phyloP scores from a whole-genome alignment of 2,888 invertebrate genomes.

The Cantharis lateralis region DNA sequence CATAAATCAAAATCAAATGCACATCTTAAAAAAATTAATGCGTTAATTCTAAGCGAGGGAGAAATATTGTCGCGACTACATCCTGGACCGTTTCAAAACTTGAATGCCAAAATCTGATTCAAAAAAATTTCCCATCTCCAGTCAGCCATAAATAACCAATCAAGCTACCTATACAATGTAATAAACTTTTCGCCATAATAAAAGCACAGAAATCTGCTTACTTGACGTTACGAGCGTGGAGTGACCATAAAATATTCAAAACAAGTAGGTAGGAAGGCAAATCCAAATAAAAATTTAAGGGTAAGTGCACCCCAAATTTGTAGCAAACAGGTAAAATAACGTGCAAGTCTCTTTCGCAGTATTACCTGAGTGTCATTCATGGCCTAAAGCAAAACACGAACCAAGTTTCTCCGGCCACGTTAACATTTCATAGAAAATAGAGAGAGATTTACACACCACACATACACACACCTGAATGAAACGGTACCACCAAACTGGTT shows the following conservation, averaged over 20 bases:
- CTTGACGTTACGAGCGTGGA: not conserved
- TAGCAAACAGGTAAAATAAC: not conserved
- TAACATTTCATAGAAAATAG: not conserved
- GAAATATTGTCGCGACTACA: no score
- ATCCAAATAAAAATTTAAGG: not conserved
- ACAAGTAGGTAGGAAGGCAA: not conserved
- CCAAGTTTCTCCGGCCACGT: conserved; percentile 11
- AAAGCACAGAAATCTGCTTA: not conserved
- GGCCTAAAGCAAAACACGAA: conserved; percentile 10
- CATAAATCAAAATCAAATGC: no score
- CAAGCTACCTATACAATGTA: not conserved
- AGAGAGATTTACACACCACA: not conserved
- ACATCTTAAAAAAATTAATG: no score
- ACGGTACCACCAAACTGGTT: not conserved
- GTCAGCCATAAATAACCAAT: not conserved
- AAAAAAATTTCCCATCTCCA: not conserved
- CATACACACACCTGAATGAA: conserved; percentile 5
- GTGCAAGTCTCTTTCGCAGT: not conserved
- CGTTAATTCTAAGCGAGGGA: no score
- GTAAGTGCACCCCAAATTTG: not conserved
- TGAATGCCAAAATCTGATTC: not conserved
- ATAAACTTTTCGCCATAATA: not conserved
- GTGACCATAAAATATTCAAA: not conserved
- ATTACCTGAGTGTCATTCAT: conserved; percentile 9
- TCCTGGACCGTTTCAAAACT: no score